Evolutionary conservation across 2,888 invertebrate genomes (phyloP).

Genomic region (Cacoxenus indagator): DNA sequence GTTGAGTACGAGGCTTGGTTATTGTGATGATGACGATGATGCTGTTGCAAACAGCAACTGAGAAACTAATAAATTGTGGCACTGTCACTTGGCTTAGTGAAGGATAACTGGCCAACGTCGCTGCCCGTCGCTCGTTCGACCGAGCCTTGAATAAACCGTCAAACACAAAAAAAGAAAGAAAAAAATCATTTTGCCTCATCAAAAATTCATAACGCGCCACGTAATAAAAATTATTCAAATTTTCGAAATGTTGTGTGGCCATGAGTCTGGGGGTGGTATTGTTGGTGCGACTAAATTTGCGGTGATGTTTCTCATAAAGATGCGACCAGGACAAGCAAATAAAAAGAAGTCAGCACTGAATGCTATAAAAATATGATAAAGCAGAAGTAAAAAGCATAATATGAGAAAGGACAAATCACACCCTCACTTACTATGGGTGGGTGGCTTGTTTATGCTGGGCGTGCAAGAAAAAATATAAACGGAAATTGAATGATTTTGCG

Average conservation of each 20-base stretch:
- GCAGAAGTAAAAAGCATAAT: slow-evolving; percentile 9
- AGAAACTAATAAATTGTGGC: slow-evolving; percentile 65
- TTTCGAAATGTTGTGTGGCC: slow-evolving; percentile 45
- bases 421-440: slow-evolving; percentile 44
- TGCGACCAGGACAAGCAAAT: slow-evolving; percentile 27
- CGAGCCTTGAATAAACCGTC: slow-evolving; percentile 22
- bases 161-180: slow-evolving; percentile 32
- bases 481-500: slow-evolving; percentile 70
- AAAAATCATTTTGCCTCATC: slow-evolving; percentile 49
- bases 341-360: not conserved
- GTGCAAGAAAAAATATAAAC: slow-evolving; percentile 34
- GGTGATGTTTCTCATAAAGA: slow-evolving; percentile 60
- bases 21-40: slow-evolving; percentile 28
- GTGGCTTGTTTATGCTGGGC: not conserved
- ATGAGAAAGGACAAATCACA: slow-evolving; percentile 63
- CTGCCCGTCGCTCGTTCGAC: slow-evolving; percentile 47
- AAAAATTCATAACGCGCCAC: slow-evolving; percentile 66
- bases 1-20: slow-evolving; percentile 34
- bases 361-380: slow-evolving; percentile 5
- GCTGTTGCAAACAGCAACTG: slow-evolving; percentile 50
- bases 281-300: slow-evolving; percentile 49
- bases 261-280: slow-evolving; percentile 21
- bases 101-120: slow-evolving; percentile 58
- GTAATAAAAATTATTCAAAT: slow-evolving; percentile 68
- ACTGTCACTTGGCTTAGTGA: slow-evolving; percentile 65